phyloP scores from a whole-genome alignment of 1,140 invertebrate genomes.

The Arctopsyche grandis region DNA sequence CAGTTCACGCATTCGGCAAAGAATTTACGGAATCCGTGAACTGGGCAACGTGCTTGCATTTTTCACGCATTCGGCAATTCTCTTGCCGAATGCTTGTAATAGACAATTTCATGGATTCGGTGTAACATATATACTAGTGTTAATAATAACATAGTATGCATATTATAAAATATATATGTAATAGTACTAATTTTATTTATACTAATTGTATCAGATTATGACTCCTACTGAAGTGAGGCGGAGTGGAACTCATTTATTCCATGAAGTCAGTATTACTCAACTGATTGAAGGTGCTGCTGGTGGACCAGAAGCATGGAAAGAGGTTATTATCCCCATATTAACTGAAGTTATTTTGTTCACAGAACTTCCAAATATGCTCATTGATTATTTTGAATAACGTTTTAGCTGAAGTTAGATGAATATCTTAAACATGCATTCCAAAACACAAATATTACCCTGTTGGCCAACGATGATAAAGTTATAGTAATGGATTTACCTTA shows the following conservation, averaged over 20 bases:
- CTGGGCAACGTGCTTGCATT: no score
- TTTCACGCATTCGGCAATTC: no score
- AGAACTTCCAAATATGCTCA: neutral
- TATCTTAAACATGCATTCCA: slow-evolving; percentile 72
- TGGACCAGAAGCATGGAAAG: slow-evolving; percentile 63
- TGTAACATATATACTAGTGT: neutral
- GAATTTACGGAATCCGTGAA: no score
- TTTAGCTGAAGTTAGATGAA: slow-evolving; percentile 75
- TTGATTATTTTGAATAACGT: slow-evolving; percentile 37
- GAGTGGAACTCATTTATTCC: slow-evolving; percentile 77
- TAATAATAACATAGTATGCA: neutral
- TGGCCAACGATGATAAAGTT: slow-evolving; percentile 64
- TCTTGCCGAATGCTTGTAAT: no score
- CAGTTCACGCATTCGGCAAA: no score
- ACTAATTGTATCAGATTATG: slow-evolving; percentile 73
- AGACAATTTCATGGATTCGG: no score
- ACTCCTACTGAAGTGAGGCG: slow-evolving; percentile 75
- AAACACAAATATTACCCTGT: slow-evolving; percentile 68
- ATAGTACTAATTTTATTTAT: neutral
- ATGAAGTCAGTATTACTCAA: slow-evolving; percentile 76
- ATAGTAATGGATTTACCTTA: slow-evolving; percentile 73
- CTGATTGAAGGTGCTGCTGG: slow-evolving; percentile 66
- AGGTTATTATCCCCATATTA: slow-evolving; percentile 56
- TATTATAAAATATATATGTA: slow-evolving; percentile 1
- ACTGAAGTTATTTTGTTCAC: neutral